These are phyloP conservation scores for Lutraria lutraria DNA, from an alignment of 2,888 invertebrate species.

Conservation along the genomic window DNA sequence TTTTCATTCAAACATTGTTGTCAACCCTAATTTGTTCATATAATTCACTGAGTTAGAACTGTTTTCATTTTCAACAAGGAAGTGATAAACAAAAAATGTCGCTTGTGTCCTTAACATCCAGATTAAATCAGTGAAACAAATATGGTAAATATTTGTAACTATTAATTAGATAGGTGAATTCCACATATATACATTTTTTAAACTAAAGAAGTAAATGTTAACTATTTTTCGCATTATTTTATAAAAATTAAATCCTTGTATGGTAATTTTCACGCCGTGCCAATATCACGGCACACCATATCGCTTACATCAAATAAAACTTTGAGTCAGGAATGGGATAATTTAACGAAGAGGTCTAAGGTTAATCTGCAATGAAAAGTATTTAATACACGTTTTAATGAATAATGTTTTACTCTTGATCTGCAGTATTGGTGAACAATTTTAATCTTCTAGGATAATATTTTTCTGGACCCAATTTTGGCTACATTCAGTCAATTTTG, in stretches of 20 bases:
- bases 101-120: constrained; percentile 14
- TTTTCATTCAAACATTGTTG: constrained; percentile 40
- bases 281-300: constrained; percentile 8
- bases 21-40: neutral
- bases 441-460: no score
- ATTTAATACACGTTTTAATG: no score
- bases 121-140: neutral
- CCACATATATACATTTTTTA: no score
- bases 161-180: neutral
- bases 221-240: neutral
- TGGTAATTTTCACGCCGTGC: constrained; percentile 14
- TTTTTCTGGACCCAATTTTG: no score
- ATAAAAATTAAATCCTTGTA: neutral
- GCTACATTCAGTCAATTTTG: no score
- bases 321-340: neutral
- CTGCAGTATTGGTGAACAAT: no score
- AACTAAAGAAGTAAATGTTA: no score
- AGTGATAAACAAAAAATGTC: neutral
- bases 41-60: neutral
- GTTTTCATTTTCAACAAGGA: constrained; percentile 26
- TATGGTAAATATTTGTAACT: neutral
- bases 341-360: neutral
- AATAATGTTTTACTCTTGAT: no score
- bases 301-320: constrained; percentile 22
- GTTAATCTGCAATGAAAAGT: no score